Percentiles rank a stretch among this genome's conserved stretches.
Evolutionary conservation across 2,888 invertebrate genomes (phyloP).

Genomic region (Cerastis leucographa): DNA sequence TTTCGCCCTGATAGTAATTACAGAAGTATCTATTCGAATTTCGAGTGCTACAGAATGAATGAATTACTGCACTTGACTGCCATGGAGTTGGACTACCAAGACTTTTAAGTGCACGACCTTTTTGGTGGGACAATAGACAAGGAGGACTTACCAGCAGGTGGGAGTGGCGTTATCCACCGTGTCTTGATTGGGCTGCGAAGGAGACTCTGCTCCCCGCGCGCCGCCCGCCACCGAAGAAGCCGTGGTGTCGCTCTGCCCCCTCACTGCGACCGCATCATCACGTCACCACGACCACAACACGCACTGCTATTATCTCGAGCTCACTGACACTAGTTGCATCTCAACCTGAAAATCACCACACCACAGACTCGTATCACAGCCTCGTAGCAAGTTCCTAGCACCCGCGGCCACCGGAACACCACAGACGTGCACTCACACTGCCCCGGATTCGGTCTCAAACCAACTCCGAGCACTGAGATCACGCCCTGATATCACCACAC

Average conservation of each 20-base stretch:
- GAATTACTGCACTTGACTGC: conserved; percentile 48
- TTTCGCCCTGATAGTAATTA: conserved; percentile 1
- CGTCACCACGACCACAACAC: conserved; percentile 84
- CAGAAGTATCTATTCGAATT: conserved; percentile 2
- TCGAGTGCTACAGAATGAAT: conserved; percentile 39
- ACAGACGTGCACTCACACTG: conserved; percentile 67
- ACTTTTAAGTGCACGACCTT: conserved; percentile 20
- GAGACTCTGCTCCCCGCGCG: conserved; percentile 91
- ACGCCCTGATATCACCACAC: conserved; percentile 86
- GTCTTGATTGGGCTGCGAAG: conserved; percentile 90
- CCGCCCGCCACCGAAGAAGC: conserved; percentile 89
- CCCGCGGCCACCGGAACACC: conserved; percentile 55
- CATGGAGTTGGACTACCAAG: conserved; percentile 25
- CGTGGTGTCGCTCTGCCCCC: conserved; percentile 86
- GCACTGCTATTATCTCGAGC: conserved; percentile 90
- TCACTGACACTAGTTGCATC: conserved; percentile 90
- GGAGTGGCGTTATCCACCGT: conserved; percentile 89
- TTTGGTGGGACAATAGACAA: conserved; percentile 14
- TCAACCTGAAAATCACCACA: conserved; percentile 87
- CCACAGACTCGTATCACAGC: conserved; percentile 63
- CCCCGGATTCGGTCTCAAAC: conserved; percentile 65
- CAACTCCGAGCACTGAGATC: conserved; percentile 74
- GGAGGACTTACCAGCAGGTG: conserved; percentile 87
- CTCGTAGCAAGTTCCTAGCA: conserved; percentile 53
- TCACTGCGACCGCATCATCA: conserved; percentile 92